phyloP scores from a whole-genome alignment of 1,140 invertebrate genomes.

The Tachypleus tridentatus region DNA sequence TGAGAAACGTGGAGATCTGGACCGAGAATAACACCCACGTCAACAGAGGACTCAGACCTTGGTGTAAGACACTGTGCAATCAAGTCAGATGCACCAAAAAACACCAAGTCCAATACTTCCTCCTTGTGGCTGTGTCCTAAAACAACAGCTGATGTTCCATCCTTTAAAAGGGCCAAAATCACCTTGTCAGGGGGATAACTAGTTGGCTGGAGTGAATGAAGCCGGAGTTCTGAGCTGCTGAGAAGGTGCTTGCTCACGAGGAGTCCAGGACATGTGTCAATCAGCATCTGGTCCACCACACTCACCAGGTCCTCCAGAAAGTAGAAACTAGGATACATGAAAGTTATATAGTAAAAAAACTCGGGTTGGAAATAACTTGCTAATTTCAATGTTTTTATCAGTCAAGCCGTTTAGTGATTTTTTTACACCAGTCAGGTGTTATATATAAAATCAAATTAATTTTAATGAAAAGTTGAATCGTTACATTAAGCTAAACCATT shows the following conservation, averaged over 20 bases:
- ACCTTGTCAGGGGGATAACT: slow-evolving; percentile 49
- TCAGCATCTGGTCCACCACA: slow-evolving; percentile 48
- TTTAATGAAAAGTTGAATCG: no score
- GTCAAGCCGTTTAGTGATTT: no score
- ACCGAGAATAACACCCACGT: slow-evolving; percentile 27
- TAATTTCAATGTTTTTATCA: no score
- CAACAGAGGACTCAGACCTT: slow-evolving; percentile 23
- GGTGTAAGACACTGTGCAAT: slow-evolving; percentile 22
- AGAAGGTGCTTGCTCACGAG: slow-evolving; percentile 50
- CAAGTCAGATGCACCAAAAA: slow-evolving; percentile 47
- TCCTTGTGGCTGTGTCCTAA: slow-evolving; percentile 48
- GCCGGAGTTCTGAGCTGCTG: slow-evolving; percentile 46
- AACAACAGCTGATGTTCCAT: slow-evolving; percentile 33
- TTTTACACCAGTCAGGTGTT: no score
- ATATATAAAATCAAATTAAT: no score
- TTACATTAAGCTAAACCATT: no score
- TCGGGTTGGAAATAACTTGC: no score
- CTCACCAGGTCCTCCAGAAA: slow-evolving; percentile 61
- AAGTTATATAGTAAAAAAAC: no score
- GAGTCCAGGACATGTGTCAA: slow-evolving; percentile 53
- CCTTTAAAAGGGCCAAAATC: slow-evolving; percentile 43
- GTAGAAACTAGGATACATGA: slow-evolving; percentile 40
- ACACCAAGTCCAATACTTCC: slow-evolving; percentile 54
- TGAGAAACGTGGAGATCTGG: slow-evolving; percentile 41
- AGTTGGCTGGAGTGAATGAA: slow-evolving; percentile 40